Evolutionary conservation across 1,140 invertebrate genomes (phyloP).

Genomic region (Heterodera carotae): DNA sequence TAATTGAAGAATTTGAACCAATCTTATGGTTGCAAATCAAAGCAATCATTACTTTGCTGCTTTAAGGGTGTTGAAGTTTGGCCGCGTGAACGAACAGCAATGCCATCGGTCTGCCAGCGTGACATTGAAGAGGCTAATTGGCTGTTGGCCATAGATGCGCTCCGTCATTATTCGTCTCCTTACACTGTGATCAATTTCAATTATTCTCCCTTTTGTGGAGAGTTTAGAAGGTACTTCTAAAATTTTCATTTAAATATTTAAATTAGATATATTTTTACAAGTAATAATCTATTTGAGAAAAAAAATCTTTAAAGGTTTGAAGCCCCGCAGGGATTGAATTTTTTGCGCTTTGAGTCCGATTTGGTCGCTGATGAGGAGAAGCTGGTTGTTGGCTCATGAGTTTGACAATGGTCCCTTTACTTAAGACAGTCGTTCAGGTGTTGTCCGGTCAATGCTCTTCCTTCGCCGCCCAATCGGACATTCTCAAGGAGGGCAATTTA

Average conservation of each 20-base stretch:
- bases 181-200: constrained; percentile 51
- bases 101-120: constrained; percentile 33
- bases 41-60: neutral
- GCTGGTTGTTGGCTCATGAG: constrained; percentile 17
- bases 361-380: constrained; percentile 44
- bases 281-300: no score
- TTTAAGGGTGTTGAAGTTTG: constrained; percentile 34
- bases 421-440: constrained; percentile 28
- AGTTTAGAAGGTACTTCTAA: constrained; percentile 50
- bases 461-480: constrained; percentile 19
- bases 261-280: neutral
- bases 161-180: constrained; percentile 47
- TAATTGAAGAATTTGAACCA: no score
- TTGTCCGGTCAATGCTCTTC: constrained; percentile 18
- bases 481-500: constrained; percentile 50
- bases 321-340: constrained; percentile 21
- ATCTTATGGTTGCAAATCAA: no score
- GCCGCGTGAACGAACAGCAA: constrained; percentile 39
- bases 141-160: constrained; percentile 40
- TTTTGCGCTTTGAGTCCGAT: constrained; percentile 44
- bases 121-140: constrained; percentile 44
- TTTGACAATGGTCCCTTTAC: neutral
- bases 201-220: constrained; percentile 46
- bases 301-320: constrained; percentile 38
- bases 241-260: neutral